These are phyloP conservation scores for Drosophila baimaii DNA, from an alignment of 1,140 invertebrate species.

Conservation along the genomic window DNA sequence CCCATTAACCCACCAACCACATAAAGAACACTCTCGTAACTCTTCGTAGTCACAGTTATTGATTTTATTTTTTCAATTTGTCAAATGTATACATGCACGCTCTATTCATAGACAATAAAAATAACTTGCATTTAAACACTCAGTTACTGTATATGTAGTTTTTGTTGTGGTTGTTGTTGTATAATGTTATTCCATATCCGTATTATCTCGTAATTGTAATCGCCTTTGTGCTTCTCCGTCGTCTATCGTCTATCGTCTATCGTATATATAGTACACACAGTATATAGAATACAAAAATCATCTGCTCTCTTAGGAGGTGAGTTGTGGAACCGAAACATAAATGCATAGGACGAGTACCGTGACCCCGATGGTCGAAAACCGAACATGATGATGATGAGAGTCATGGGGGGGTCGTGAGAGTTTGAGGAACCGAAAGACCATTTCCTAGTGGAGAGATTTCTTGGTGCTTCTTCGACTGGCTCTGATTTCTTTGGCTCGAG, in stretches of 20 bases:
- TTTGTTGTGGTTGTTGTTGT: constrained; percentile 10
- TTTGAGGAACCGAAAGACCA: constrained; percentile 13
- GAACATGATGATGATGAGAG: constrained; percentile 1
- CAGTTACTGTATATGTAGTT: constrained; percentile 48
- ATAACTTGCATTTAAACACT: constrained; percentile 65
- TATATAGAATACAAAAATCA: constrained; percentile 49
- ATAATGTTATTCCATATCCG: constrained; percentile 32
- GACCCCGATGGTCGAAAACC: background rate
- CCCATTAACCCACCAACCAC: too few species aligned
- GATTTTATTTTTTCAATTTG: constrained; percentile 28
- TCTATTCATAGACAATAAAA: constrained; percentile 70
- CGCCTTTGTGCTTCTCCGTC: background rate
- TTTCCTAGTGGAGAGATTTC: constrained; percentile 4
- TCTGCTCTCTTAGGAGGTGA: constrained; percentile 16
- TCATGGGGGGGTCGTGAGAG: background rate
- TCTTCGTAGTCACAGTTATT: constrained; percentile 30
- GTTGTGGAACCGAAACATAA: constrained; percentile 23
- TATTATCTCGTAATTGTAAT: constrained; percentile 25
- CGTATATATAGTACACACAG: constrained; percentile 37
- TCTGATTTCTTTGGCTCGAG: constrained; percentile 6
- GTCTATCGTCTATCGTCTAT: constrained; percentile 20
- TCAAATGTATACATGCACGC: constrained; percentile 37
- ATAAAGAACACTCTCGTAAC: too few species aligned
- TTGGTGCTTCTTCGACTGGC: constrained; percentile 21
- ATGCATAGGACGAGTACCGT: constrained; percentile 21